A percentile compares a stretch with the other conserved stretches of the same genome.
phyloP scores from a whole-genome alignment of 2,113 vertebrate species.

The Puma concolor region DNA sequence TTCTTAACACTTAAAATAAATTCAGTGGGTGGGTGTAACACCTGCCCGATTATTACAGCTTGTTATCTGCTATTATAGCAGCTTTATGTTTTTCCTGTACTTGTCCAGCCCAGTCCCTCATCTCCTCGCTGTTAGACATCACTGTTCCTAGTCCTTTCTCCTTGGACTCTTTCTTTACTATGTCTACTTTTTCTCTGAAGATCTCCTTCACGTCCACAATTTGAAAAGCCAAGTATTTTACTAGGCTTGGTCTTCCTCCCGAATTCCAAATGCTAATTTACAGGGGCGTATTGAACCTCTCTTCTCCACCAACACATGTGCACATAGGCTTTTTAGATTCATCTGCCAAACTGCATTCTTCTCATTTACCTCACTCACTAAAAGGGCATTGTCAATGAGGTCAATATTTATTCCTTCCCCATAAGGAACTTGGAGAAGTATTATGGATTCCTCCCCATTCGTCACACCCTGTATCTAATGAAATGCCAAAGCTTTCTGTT shows the following conservation, averaged over 20 bases:
- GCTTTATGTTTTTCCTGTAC: rapidly evolving
- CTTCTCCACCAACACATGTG: too few species aligned
- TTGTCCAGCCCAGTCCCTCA: neutral
- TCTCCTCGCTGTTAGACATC: neutral
- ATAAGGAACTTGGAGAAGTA: neutral
- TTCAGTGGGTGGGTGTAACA: neutral
- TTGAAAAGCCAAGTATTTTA: neutral
- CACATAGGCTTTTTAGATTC: neutral
- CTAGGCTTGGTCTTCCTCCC: neutral
- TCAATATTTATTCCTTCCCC: neutral
- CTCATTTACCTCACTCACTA: neutral
- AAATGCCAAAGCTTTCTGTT: neutral
- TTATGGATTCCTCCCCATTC: neutral
- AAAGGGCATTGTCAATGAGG: neutral
- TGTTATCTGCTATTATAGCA: neutral
- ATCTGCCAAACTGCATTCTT: neutral
- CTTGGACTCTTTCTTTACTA: neutral
- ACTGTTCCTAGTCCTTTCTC: neutral
- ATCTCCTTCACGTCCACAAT: neutral
- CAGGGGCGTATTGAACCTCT: neutral
- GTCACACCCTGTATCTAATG: neutral
- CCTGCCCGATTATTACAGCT: too few species aligned
- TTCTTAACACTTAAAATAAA: neutral
- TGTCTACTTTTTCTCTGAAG: neutral
- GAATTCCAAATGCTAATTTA: neutral